These are phyloP conservation scores for Macrocentrus cingulum DNA, from an alignment of 1,140 invertebrate species.

Conservation along the genomic window DNA sequence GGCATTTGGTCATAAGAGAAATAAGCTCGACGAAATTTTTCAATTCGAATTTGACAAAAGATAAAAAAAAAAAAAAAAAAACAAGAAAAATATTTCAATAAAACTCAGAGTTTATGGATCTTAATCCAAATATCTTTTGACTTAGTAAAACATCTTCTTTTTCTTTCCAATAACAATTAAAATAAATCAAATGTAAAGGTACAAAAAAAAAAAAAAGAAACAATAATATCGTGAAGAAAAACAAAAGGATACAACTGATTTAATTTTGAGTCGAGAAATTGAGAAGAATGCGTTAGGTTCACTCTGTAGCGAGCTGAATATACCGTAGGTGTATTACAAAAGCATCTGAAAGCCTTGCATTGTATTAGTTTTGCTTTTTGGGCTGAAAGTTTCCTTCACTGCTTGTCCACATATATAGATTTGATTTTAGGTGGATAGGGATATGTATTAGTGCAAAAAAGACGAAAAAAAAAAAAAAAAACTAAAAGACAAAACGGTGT, in stretches of 20 bases:
- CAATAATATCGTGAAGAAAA: constrained; percentile 19
- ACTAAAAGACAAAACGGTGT: constrained; percentile 11
- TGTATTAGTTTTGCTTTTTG: constrained; percentile 61
- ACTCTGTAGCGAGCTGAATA: constrained; percentile 56
- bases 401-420: constrained; percentile 57
- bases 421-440: constrained; percentile 52
- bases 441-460: constrained; percentile 54
- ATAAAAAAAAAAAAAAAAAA: too few relatives aligned
- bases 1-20: constrained; percentile 44
- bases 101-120: constrained; percentile 23
- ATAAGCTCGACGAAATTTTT: too few relatives aligned
- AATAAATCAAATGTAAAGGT: constrained; percentile 2
- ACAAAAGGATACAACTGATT: constrained; percentile 20
- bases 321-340: constrained; percentile 56
- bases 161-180: constrained; percentile 47
- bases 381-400: constrained; percentile 59
- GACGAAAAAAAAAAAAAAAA: constrained; percentile 13
- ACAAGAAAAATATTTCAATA: too few relatives aligned
- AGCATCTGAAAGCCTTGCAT: constrained; percentile 60
- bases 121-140: constrained; percentile 51
- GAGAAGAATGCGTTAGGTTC: constrained; percentile 56
- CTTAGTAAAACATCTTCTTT: constrained; percentile 31
- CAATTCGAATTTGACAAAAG: too few relatives aligned
- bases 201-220: not conserved
- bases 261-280: constrained; percentile 22